Base-by-base conservation (phyloP, 2,113 vertebrate species). In the Tinamus guttatus region DNA sequence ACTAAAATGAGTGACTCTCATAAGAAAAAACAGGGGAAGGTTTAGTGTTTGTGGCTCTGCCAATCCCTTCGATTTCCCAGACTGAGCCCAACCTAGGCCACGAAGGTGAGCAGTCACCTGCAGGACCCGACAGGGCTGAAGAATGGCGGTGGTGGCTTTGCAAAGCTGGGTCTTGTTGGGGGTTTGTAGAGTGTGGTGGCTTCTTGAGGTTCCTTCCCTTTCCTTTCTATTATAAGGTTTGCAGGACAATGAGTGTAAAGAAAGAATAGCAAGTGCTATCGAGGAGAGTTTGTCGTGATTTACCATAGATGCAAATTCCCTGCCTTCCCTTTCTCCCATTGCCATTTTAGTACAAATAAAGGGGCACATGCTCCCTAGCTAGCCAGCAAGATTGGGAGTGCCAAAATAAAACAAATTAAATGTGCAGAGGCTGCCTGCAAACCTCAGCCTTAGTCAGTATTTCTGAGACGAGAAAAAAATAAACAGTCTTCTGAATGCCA, bases 291-390 rank as follows among this genome's bases (percentile, higher is more conserved):
- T 93, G 71, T 84, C 18, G 7, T 43, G 76, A 93, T 94, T 94
- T 88, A 58, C 85, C 90, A 91, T 65, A 81, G 92, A 96, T 96
- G 92, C 34, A 69, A 89, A 97, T 93, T 84, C 90, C 73, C 56
- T 91, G 41, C 91, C 85, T 56, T 67, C 91, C 76, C 68, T 81
- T 63, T 62, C 59, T 65, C 74, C n/a, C 41, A 51, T 67, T 84
- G 83, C 95, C 91, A 83, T 94, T 97, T 95, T 40, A 93, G 83
- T 68, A 94, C 86, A 94, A 96, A 94, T 90, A 92, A 95, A 92
- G 93, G 77, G 90, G 83, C 87, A 95, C 85, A 92, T 65, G 94
- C 80, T 92, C 82, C 79, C 56, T 60, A 58, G 73, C 74, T 93
- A 92, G 95, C 92, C 93, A 95, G 52, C 58, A 84, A 92, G 83